Conservation (phyloP, 1,140 invertebrate species). For the Euwallacea fornicatus region DNA sequence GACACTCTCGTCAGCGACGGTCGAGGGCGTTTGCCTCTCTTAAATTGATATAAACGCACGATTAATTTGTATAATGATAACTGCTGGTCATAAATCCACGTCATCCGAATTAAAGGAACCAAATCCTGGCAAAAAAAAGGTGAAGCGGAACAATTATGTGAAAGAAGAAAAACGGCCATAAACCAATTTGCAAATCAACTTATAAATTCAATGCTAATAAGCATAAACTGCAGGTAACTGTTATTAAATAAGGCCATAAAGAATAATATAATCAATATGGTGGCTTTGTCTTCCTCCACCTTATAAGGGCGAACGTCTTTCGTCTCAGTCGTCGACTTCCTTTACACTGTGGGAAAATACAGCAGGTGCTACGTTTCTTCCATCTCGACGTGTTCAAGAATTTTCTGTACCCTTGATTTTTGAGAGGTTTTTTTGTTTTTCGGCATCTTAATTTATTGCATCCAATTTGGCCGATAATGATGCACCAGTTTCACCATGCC, state of each 20-base stretch:
- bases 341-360: constrained; percentile 30
- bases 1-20: too few relatives aligned
- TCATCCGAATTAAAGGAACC: too few relatives aligned
- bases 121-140: too few relatives aligned
- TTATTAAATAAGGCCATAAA: constrained; percentile 25
- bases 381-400: constrained; percentile 22
- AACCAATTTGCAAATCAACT: constrained; percentile 23
- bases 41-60: too few relatives aligned
- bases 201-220: constrained; percentile 29
- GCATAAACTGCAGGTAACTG: constrained; percentile 26
- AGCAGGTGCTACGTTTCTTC: constrained; percentile 28
- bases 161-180: constrained; percentile 3
- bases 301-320: neutral
- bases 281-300: constrained; percentile 2
- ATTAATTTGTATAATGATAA: too few relatives aligned
- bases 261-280: constrained; percentile 25
- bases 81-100: too few relatives aligned
- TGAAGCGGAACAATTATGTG: too few relatives aligned
- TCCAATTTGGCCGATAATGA: constrained; percentile 14
- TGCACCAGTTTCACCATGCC: neutral
- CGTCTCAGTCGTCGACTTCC: constrained; percentile 19
- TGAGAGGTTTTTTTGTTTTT: constrained; percentile 15
- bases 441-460: constrained; percentile 18
- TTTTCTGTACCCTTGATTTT: constrained; percentile 37
- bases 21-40: too few relatives aligned